Conservation (phyloP, 2,888 invertebrate genomes). For the Calliphora vomitoria region DNA sequence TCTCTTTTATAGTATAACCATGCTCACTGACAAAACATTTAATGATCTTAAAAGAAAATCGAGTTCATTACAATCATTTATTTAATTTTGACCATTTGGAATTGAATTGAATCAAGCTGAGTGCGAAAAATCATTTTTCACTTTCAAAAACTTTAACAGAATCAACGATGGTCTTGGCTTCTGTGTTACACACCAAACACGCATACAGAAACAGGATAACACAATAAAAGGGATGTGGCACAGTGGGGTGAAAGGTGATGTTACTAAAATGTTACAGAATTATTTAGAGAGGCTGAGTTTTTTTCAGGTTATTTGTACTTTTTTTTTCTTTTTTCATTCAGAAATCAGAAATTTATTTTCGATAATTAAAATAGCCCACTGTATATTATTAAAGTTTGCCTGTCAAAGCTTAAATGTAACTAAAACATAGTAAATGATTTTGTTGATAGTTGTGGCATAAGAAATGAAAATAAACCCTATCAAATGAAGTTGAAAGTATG, state of each 20-base stretch:
- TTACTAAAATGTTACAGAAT: too few species aligned
- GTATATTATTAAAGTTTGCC: not conserved
- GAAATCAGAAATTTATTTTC: too few species aligned
- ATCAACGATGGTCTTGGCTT: slow-evolving; percentile 6
- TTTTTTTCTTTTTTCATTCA: too few species aligned
- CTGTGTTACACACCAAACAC: not conserved
- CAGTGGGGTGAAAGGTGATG: not conserved
- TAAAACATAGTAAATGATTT: slow-evolving; percentile 47
- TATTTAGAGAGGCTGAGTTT: too few species aligned
- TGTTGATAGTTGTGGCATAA: slow-evolving; percentile 13
- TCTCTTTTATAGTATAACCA: not conserved
- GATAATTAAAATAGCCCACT: too few species aligned
- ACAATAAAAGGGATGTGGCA: slow-evolving; percentile 10
- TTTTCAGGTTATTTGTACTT: too few species aligned
- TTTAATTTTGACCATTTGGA: slow-evolving; percentile 69
- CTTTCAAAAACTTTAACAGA: slow-evolving; percentile 53
- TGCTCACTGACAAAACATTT: slow-evolving; percentile 31
- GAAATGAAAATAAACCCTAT: slow-evolving; percentile 5
- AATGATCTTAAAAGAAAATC: slow-evolving; percentile 56
- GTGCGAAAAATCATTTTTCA: slow-evolving; percentile 72
- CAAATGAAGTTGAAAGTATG: slow-evolving; percentile 2
- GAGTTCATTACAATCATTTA: slow-evolving; percentile 62
- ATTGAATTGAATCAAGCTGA: slow-evolving; percentile 65
- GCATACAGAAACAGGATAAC: not conserved
- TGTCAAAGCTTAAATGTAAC: slow-evolving; percentile 44